phyloP scores from a whole-genome alignment of 1,140 invertebrate species.

The Bombus vancouverensis region DNA sequence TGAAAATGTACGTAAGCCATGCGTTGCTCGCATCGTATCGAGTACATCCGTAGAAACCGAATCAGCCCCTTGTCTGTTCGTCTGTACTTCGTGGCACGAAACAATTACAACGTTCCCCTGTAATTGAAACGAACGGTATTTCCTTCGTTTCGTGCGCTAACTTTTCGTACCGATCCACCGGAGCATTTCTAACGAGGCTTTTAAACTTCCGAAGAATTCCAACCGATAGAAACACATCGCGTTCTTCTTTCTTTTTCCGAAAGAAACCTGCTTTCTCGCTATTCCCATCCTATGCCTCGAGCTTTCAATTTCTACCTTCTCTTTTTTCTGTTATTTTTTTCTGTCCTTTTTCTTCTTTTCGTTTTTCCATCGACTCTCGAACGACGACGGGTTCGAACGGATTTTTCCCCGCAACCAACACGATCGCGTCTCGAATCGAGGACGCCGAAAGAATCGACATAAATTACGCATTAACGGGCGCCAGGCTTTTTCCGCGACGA shows the following conservation, averaged over 20 bases:
- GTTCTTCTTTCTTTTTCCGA: background rate
- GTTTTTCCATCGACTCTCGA: background rate
- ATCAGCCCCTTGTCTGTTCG: background rate
- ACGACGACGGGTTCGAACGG: background rate
- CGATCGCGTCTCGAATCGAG: background rate
- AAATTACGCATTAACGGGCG: constrained; percentile 35
- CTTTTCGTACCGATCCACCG: background rate
- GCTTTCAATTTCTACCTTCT: background rate
- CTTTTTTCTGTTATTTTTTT: background rate
- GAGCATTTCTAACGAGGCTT: background rate
- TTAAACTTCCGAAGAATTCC: background rate
- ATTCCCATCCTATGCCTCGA: background rate
- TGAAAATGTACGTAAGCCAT: constrained; percentile 35
- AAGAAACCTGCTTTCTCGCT: background rate
- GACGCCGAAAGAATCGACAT: constrained; percentile 13
- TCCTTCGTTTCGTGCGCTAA: background rate
- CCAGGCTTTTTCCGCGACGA: background rate
- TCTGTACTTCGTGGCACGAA: constrained; percentile 3
- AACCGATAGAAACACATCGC: background rate
- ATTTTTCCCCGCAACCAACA: background rate
- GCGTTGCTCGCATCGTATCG: constrained; percentile 11
- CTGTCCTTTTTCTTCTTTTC: background rate
- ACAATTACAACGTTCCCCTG: constrained; percentile 19
- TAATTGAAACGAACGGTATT: constrained; percentile 47
- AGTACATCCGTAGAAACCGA: too few relatives aligned